Evolutionary conservation across 2,113 vertebrate species (phyloP).

Genomic region (Galbula dea): DNA sequence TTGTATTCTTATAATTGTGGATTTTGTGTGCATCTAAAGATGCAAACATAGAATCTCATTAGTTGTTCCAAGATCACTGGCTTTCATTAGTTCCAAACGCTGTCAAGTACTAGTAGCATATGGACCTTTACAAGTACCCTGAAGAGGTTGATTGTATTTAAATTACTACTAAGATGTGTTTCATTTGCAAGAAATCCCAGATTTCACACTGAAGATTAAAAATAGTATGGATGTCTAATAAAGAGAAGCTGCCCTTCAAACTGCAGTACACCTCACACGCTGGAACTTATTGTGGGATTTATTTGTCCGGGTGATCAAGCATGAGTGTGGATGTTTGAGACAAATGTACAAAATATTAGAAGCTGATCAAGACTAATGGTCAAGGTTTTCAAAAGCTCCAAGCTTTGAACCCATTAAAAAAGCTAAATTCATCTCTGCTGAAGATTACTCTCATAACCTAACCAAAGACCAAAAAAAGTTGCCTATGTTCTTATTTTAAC

Average conservation of each 20-base stretch:
- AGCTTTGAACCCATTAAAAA: not conserved
- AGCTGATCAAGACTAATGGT: not conserved
- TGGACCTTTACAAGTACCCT: not conserved
- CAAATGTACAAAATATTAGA: not conserved
- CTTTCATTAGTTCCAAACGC: not conserved
- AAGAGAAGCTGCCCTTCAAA: not conserved
- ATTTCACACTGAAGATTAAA: slow-evolving; percentile 14
- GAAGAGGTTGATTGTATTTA: not conserved
- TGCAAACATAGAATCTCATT: not conserved
- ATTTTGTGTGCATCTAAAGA: not conserved
- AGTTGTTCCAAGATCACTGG: not conserved
- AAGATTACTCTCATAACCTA: not conserved
- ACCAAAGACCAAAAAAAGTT: not conserved
- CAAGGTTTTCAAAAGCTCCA: not conserved
- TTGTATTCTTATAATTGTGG: not conserved
- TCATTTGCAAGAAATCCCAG: slow-evolving; percentile 11
- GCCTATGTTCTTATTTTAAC: not conserved
- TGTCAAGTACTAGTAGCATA: not conserved
- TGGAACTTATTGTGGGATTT: not conserved
- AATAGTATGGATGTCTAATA: not conserved
- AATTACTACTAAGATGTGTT: not conserved
- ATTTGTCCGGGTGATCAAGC: not conserved
- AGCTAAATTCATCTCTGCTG: not conserved
- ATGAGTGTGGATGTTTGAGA: not conserved
- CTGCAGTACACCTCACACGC: not conserved